Base-by-base conservation (phyloP, 2,797 vertebrate genomes). In the Semotilus atromaculatus region DNA sequence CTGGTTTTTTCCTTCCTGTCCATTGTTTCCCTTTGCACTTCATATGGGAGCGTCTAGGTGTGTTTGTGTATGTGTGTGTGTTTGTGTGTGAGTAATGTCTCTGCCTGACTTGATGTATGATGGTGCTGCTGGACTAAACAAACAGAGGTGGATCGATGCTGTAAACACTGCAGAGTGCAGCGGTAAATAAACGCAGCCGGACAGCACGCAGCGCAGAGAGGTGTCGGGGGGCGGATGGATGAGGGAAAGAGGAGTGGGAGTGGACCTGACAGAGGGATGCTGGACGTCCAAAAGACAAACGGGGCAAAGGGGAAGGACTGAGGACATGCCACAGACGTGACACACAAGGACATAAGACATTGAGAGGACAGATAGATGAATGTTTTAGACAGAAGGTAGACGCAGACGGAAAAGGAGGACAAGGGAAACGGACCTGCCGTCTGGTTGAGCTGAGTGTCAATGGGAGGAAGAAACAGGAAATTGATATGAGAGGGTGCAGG, bases 131-230 rank as follows among this genome's bases (percentile, higher is more conserved):
- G 86, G 93, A 95, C 92, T 95, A 95, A 95, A 94, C 92, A 93
- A 94, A 92, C 89, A 91, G 91, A 81, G 81, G 55, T 76, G 92
- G 91, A 95, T 95, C 94, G 93, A 95, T 95, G 94, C 94, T 94
- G 94, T 95, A 95, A 95, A 94, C 94, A 94, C 93, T 92, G 92
- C 86, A 89, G 92, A 93, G 91, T 92, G 93, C 93, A 90, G 92
- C 92, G 86, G 93, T 95, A 94, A 95, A 94, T 95, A 93, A 94
- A 91, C 81, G 87, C 91, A 90, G 91, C 92, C 91, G 91, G 93
- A 94, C 92, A 93, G 93, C 91, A 92, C 91, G 53, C 85, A 72
- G 48, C 34, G 53, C 74, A 80, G 53, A 83, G 81, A 85, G 72
- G 73, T 78, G 83, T 81, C 43, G 21, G n/a, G 60, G 80, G 80